phyloP scores from a whole-genome alignment of 2,888 invertebrate genomes.

The Dexiosoma caninum region DNA sequence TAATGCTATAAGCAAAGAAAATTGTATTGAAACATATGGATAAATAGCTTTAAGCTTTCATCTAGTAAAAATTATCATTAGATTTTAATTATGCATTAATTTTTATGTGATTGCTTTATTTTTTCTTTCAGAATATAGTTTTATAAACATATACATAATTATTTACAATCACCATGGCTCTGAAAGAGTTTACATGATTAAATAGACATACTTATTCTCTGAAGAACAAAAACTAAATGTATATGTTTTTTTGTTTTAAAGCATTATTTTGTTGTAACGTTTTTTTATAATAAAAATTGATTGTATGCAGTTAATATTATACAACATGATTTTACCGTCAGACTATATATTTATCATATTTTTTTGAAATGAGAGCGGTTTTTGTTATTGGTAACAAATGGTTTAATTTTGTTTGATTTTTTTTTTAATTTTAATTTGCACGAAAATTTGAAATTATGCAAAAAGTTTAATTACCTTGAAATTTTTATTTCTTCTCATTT shows the following conservation, averaged over 20 bases:
- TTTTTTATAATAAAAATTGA: too few relatives aligned
- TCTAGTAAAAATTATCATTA: background rate
- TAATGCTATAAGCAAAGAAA: too few relatives aligned
- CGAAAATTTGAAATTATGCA: background rate
- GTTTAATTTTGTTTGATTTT: too few relatives aligned
- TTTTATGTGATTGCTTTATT: slow-evolving; percentile 44
- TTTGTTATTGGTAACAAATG: slow-evolving; percentile 8
- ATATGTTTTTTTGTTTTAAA: too few relatives aligned
- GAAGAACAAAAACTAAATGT: too few relatives aligned
- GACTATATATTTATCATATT: too few relatives aligned
- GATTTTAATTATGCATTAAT: slow-evolving; percentile 28
- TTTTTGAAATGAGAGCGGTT: slow-evolving; percentile 32
- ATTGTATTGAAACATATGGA: too few relatives aligned
- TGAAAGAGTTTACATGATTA: background rate
- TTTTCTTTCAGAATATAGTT: slow-evolving; percentile 8
- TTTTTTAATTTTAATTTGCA: background rate
- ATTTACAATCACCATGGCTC: background rate
- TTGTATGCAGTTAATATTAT: too few relatives aligned
- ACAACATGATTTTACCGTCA: too few relatives aligned
- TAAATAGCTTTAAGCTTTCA: background rate
- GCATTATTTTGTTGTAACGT: too few relatives aligned
- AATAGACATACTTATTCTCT: too few relatives aligned
- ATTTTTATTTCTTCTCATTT: background rate
- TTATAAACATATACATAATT: slow-evolving; percentile 12
- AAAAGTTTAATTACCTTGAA: background rate